Evolutionary conservation across 2,797 vertebrate genomes (phyloP).

Genomic region (Pantherophis alleghaniensis): DNA sequence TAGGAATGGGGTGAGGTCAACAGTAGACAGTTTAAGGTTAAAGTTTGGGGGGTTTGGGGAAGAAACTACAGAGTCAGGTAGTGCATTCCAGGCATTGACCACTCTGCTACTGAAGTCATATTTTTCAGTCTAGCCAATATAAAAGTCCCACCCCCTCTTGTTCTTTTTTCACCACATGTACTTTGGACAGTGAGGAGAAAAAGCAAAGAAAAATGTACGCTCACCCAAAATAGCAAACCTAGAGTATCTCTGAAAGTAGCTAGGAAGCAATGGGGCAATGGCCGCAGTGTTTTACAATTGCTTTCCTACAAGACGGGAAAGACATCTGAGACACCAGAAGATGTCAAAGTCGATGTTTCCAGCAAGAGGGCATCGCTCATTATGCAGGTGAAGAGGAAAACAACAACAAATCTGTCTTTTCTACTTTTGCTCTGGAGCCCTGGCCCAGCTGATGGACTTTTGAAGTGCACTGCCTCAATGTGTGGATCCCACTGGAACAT

Average conservation of each 20-base stretch:
- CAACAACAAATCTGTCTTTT: neutral
- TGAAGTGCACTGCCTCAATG: neutral
- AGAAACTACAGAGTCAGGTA: no score
- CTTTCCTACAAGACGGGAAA: neutral
- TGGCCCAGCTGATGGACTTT: neutral
- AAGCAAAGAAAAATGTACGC: neutral
- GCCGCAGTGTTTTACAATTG: neutral
- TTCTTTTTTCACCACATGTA: neutral
- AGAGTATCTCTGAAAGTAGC: neutral
- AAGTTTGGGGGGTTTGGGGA: no score
- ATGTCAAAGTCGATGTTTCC: neutral
- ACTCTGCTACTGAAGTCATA: no score
- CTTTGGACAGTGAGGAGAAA: neutral
- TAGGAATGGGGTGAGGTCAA: no score
- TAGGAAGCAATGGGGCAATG: neutral
- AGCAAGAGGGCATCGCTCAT: neutral
- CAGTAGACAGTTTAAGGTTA: no score
- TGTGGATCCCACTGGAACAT: neutral
- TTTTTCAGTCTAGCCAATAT: neutral
- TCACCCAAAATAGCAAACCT: neutral
- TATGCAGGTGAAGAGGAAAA: neutral
- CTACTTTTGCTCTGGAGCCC: neutral
- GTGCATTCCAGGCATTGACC: no score
- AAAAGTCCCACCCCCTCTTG: neutral
- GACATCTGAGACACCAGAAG: neutral